Evolutionary conservation across 2,113 vertebrate genomes (phyloP), one percentile per base, ranked within the genome.

Genomic region (Crypturellus undulatus): DNA sequence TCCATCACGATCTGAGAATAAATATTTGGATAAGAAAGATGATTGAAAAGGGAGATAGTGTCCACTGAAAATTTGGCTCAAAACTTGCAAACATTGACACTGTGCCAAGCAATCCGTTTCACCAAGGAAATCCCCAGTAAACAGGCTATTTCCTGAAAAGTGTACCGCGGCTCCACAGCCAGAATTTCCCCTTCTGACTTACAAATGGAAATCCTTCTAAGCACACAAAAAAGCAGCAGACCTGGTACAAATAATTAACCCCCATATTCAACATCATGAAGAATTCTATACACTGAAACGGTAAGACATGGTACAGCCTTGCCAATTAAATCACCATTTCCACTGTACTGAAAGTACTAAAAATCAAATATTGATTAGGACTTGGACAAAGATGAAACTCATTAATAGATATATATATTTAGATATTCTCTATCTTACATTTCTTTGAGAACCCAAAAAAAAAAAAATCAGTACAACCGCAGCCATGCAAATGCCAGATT

Each of bases 111-210:
- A 91, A 82, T 59, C 20, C 40, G 2, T 30, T 90, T 88, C 87
- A 84, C 77, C 77, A 87, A 86, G 83, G 90, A 95, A 96, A 95
- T 64, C 26, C 65, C 85, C 93, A 89, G 79, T 65, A 93, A 94
- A 94, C 1, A 81, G 30, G 11, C 65, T 47, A 52, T 95, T 96
- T 96, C 83, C 79, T 96, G 79, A 93, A 91, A 92, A 92, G 76
- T 10, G 13, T 63, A 51, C 38, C 81, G 72, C 42, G 70, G 36
- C 51, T 78, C 65, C 58, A 47, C 22, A 79, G 72, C 16, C 52
- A 88, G 65, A 88, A 90, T 15, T 86, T 81, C 47, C 69, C 72
- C 64, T 78, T 78, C 87, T 72, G 43, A 76, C 64, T 71, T 78
- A 43, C 13, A 81, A 83, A 86, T 21, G 19, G 17, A 79, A 90